Evolutionary conservation across 1,140 invertebrate species (phyloP).

Genomic region (Trichoplusia ni): DNA sequence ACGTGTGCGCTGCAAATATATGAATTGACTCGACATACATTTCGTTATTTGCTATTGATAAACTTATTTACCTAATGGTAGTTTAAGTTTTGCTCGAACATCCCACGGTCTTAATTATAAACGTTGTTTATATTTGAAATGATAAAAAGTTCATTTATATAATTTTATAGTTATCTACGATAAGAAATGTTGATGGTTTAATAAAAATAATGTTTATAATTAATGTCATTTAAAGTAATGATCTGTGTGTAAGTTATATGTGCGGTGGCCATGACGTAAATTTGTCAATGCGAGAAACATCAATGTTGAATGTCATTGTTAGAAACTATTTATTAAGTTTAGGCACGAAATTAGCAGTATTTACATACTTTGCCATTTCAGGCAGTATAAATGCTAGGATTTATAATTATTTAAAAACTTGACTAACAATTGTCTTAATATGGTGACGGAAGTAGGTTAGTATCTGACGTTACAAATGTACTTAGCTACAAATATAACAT

Average conservation of each 20-base stretch:
- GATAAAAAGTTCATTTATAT: neutral
- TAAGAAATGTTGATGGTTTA: constrained; percentile 1
- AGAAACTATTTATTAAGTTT: constrained; percentile 32
- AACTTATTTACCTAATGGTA: neutral
- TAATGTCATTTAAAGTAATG: constrained; percentile 11
- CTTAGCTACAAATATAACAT: too few relatives aligned
- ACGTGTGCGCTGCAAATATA: too few relatives aligned
- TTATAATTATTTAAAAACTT: too few relatives aligned
- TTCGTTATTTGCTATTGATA: neutral
- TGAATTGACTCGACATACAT: too few relatives aligned
- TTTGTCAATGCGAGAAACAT: constrained; percentile 29
- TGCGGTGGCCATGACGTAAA: constrained; percentile 1
- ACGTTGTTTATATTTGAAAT: constrained; percentile 5
- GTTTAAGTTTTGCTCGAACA: neutral
- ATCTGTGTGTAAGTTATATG: constrained; percentile 8
- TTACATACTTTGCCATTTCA: constrained; percentile 25
- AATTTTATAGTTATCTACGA: constrained; percentile 5
- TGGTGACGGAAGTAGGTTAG: too few relatives aligned
- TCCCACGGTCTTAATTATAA: constrained; percentile 23
- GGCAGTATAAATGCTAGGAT: constrained; percentile 12
- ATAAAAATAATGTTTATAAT: constrained; percentile 27
- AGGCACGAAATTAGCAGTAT: constrained; percentile 34
- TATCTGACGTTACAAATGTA: too few relatives aligned
- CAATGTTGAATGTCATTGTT: constrained; percentile 38
- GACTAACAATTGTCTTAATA: too few relatives aligned